These are phyloP conservation scores for Bombus confusus DNA, from an alignment of 1,140 invertebrate species.

Conservation along the genomic window DNA sequence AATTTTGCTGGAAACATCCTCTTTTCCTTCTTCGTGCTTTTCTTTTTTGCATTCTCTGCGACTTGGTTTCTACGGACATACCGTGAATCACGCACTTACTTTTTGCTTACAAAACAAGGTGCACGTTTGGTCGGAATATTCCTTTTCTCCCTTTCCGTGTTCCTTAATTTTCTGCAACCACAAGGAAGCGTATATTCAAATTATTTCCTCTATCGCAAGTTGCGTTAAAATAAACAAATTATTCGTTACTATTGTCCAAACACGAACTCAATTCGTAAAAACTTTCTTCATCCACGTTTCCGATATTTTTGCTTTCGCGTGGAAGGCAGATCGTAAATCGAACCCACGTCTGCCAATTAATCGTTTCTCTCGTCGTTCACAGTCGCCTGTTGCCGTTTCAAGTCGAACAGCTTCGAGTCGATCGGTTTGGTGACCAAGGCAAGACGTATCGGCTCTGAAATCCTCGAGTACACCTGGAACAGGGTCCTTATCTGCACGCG, in stretches of 20 bases:
- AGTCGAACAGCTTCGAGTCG: neutral
- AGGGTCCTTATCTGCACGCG: slow-evolving; percentile 17
- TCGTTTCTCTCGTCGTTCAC: neutral
- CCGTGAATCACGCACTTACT: slow-evolving; percentile 13
- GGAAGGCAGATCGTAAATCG: neutral
- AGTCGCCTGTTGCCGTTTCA: neutral
- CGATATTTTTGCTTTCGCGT: too few relatives aligned
- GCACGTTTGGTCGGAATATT: neutral
- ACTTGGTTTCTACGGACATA: neutral
- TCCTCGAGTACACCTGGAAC: neutral
- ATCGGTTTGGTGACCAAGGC: neutral
- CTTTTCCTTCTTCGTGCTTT: neutral
- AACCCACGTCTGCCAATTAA: neutral
- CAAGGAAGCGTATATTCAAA: too few relatives aligned
- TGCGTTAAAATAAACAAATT: too few relatives aligned
- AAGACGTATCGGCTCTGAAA: neutral
- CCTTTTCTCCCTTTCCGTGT: too few relatives aligned
- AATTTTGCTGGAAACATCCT: neutral
- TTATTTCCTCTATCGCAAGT: too few relatives aligned
- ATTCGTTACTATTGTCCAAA: too few relatives aligned
- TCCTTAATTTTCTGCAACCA: too few relatives aligned
- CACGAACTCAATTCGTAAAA: too few relatives aligned
- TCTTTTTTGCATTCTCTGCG: neutral
- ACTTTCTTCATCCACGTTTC: too few relatives aligned
- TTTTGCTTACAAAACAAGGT: neutral